Base-by-base conservation (phyloP, 2,113 vertebrate genomes). In the Gasterosteus aculeatus region DNA sequence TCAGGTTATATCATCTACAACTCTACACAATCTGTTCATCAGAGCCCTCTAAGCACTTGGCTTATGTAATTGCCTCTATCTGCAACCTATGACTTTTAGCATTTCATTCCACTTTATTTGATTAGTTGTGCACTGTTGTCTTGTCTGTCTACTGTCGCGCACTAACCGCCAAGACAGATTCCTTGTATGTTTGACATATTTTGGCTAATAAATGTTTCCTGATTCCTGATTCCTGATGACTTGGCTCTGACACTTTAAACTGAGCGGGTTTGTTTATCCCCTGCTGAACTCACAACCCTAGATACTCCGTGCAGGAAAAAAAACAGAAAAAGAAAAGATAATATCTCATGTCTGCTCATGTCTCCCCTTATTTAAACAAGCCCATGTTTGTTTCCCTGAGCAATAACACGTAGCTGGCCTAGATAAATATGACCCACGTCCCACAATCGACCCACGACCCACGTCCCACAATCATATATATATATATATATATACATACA, bases 371-470 rank as follows among this genome's bases (percentile, higher is more conserved):
- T 87, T 81, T 87, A 91, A 93, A 92, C 85, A 92, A 77, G 53
- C 73, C 72, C 65, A 54, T 60, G 26, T 78, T 84, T 75, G 85
- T 82, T 85, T 91, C 85, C 88, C 78, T 71, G 80, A 86, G 90
- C 87, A 85, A 84, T 84, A 88, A 85, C 87, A 87, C 69, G 18
- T 72, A 16, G 75, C 80, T 84, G 85, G 81, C 90, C 88, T 88
- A 83, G 82, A 91, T 89, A 93, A 91, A 93, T 87, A 89, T 85
- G 89, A 92, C 89, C 86, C 80, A 47, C 18, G 85, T n/a, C n/a
- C n/a, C n/a, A n/a, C n/a, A n/a, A n/a, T n/a, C n/a, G n/a, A n/a
- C n/a, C n/a, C n/a, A n/a, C n/a, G n/a, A n/a, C n/a, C n/a, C n/a
- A n/a, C n/a, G n/a, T 90, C 84, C 84, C 84, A 71, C 60, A 56